Conservation (phyloP, 1,140 invertebrate species). For the Goniozus legneri region DNA sequence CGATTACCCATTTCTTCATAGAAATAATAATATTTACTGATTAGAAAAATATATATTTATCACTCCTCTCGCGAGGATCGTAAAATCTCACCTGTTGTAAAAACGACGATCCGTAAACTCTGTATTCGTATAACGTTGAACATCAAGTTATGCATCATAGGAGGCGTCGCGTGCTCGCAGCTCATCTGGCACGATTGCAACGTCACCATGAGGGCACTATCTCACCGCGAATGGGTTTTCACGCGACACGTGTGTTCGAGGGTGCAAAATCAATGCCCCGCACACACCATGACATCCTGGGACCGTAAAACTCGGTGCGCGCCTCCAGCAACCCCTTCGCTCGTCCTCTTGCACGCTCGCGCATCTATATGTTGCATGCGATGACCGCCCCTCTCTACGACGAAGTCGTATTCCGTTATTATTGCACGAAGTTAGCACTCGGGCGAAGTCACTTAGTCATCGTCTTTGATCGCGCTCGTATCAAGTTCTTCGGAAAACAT, state of each 20-base stretch:
- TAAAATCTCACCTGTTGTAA: neutral
- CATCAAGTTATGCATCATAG: conserved; percentile 36
- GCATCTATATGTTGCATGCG: conserved; percentile 8
- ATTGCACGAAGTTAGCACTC: conserved; percentile 20
- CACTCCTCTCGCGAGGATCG: no score
- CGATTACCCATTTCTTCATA: no score
- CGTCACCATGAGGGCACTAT: conserved; percentile 40
- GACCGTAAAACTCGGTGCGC: conserved; percentile 16
- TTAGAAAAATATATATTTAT: no score
- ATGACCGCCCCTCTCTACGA: conserved; percentile 23
- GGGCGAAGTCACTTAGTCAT: conserved; percentile 32
- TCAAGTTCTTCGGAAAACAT: no score
- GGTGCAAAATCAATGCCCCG: conserved; percentile 45
- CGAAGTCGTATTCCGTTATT: conserved; percentile 21
- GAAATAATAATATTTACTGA: no score
- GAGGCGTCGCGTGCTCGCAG: conserved; percentile 42
- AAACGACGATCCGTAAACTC: neutral
- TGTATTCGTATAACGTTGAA: conserved; percentile 10
- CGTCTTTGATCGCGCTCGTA: conserved; percentile 26
- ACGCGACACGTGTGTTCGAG: conserved; percentile 40
- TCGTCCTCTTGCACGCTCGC: neutral
- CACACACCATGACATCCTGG: conserved; percentile 32
- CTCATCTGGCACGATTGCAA: conserved; percentile 40
- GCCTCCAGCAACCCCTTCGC: conserved; percentile 14
- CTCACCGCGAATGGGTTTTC: conserved; percentile 44